Percentiles rank a stretch among this genome's conserved stretches.
These are phyloP conservation scores for Carollia perspicillata DNA, from an alignment of 2,113 vertebrate genomes.

Conservation along the genomic window DNA sequence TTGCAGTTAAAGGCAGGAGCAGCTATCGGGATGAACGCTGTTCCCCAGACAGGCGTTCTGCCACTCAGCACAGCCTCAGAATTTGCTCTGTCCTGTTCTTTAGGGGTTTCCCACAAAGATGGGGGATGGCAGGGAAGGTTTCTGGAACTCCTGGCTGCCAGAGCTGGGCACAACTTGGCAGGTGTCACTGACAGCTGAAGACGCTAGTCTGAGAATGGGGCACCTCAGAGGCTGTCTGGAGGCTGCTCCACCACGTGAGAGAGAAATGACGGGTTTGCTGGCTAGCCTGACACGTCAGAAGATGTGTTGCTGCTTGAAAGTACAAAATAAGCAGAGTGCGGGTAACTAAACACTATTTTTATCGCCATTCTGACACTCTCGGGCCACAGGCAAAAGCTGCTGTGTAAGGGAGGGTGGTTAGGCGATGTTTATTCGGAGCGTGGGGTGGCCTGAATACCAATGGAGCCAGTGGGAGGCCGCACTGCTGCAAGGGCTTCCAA, in stretches of 20 bases:
- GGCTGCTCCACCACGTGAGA: neutral
- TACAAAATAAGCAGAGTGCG: neutral
- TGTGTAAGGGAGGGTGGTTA: neutral
- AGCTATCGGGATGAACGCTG: rapidly evolving
- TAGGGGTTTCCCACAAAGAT: neutral
- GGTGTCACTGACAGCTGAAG: neutral
- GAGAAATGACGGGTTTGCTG: neutral
- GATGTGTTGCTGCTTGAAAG: neutral
- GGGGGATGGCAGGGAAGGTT: neutral
- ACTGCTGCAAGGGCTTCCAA: neutral
- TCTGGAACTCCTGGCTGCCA: neutral
- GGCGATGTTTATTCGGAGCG: neutral
- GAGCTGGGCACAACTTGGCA: rapidly evolving
- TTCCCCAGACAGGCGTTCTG: neutral
- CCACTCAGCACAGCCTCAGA: neutral
- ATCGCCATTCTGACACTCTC: neutral
- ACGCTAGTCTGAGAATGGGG: rapidly evolving
- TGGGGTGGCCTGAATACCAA: constrained; percentile 61
- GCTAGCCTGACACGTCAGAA: neutral
- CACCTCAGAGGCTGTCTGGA: neutral
- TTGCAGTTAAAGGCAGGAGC: neutral
- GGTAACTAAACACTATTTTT: constrained; percentile 45
- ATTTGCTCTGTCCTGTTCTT: neutral
- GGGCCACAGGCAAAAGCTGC: constrained; percentile 44
- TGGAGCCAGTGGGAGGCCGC: neutral